Base-by-base conservation (phyloP, 2,113 vertebrate genomes). In the Lagopus leucura region DNA sequence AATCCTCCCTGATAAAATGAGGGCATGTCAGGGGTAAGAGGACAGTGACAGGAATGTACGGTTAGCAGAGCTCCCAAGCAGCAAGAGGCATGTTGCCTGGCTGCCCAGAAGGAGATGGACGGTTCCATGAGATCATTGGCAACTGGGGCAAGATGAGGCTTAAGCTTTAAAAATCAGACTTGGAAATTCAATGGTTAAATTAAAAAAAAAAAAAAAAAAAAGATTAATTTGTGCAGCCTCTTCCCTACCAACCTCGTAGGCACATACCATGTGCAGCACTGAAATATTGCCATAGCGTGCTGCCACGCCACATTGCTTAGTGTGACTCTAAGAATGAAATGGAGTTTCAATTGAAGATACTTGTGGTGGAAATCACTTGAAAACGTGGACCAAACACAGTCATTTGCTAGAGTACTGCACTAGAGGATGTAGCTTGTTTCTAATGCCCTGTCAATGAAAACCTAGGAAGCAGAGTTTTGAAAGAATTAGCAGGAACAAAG, bases 211-310 rank as follows among this genome's bases (percentile, higher is more conserved):
- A 11, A 60, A 4, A 63, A 21, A n/a, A 22, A 24, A 47, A 47
- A 2, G 47, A 47, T 47, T 67, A 57, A 52, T 28, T 36, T 61
- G 28, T 36, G 34, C 27, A 28, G 25, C 8, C 34, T 47, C n/a
- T 6, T 55, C 22, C 32, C 76, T 34, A 10, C 6, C 82, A 69
- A 43, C 43, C 57, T 18, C 63, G 11, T 4, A 38, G 66, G 47
- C 8, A 4, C 0, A 7, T 64, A 11, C 0, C 6, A 14, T 0
- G 27, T 50, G 18, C 55, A 32, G 74, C 57, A 34, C 2, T 2
- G 75, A 3, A 2, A 6, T 5, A 16, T 2, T 43, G 54, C 50
- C 70, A 65, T 27, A 71, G 63, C 20, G 48, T 14, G 1, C 2
- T 14, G 38, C 80, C 67, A 22, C 55, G 40, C 40, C 74, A 34